Evolutionary conservation across 2,113 vertebrate genomes (phyloP).

Genomic region (Colossoma macropomum): DNA sequence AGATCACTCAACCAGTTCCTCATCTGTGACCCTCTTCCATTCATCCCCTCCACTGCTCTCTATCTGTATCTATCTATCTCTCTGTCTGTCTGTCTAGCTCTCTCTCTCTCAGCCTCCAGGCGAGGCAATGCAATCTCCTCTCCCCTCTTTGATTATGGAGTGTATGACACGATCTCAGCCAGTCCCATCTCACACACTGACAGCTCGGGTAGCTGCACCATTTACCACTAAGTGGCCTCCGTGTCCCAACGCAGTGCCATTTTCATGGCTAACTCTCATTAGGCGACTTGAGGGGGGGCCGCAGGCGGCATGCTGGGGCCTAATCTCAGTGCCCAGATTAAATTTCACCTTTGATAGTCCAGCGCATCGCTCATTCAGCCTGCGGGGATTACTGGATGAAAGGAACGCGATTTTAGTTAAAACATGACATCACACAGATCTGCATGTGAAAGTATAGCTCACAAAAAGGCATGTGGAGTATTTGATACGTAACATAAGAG

Average conservation of each 20-base stretch:
- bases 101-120: slow-evolving; percentile 37
- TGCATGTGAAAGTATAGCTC: slow-evolving; percentile 8
- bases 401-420: slow-evolving; percentile 47
- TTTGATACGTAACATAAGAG: slow-evolving; percentile 1
- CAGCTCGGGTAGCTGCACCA: slow-evolving; percentile 66
- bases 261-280: slow-evolving; percentile 69
- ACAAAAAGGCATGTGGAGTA: background rate
- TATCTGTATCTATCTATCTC: background rate
- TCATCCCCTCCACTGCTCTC: background rate
- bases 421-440: slow-evolving; percentile 25
- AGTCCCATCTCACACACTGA: slow-evolving; percentile 65
- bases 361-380: slow-evolving; percentile 57
- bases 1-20: slow-evolving; percentile 24
- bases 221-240: slow-evolving; percentile 68
- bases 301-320: slow-evolving; percentile 34
- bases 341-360: slow-evolving; percentile 68
- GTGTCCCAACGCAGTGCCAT: slow-evolving; percentile 55
- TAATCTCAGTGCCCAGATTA: slow-evolving; percentile 60
- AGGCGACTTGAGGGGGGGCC: slow-evolving; percentile 49
- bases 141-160: slow-evolving; percentile 67
- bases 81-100: slow-evolving; percentile 12
- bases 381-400: slow-evolving; percentile 49
- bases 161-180: slow-evolving; percentile 58
- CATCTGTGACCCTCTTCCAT: slow-evolving; percentile 16
- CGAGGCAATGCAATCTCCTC: slow-evolving; percentile 51